Evolutionary conservation across 2,113 vertebrate genomes (phyloP).

Genomic region (Callorhinus ursinus): DNA sequence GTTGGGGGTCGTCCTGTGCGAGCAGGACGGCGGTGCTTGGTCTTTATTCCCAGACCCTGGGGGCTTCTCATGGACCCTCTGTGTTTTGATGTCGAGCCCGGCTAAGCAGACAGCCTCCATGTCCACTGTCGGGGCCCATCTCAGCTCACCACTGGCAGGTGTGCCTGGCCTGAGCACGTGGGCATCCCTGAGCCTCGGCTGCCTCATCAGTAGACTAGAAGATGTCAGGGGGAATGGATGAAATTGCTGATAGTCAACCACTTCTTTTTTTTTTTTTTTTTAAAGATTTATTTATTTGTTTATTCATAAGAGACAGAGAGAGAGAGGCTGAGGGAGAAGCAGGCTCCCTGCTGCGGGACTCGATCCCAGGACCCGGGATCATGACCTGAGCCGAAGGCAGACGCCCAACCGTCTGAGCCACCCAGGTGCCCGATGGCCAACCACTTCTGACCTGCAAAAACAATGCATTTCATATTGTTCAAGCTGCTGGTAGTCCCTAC

Average conservation of each 20-base stretch:
- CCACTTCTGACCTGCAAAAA: background rate
- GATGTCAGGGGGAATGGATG: too few species aligned
- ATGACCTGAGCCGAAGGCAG: too few species aligned
- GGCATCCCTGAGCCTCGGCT: background rate
- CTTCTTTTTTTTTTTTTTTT: too few species aligned
- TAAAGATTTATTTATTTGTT: too few species aligned
- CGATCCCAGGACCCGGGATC: too few species aligned
- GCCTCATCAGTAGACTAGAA: background rate
- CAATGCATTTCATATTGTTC: background rate
- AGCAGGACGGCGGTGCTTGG: background rate
- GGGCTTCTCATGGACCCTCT: background rate
- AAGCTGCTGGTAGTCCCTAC: background rate
- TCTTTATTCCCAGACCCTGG: too few species aligned
- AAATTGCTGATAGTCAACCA: background rate
- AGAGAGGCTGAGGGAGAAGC: too few species aligned
- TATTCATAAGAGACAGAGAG: too few species aligned
- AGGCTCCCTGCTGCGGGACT: too few species aligned
- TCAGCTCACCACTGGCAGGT: background rate
- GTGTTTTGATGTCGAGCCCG: background rate
- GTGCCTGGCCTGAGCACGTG: background rate
- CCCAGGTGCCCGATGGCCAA: too few species aligned
- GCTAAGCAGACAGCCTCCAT: background rate
- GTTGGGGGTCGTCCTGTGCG: too few species aligned
- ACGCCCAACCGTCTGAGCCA: too few species aligned
- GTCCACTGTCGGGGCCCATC: background rate